Evolutionary conservation across 1,140 invertebrate genomes (phyloP), one percentile per base, ranked within the genome.

Genomic region (Pomacea maculata): DNA sequence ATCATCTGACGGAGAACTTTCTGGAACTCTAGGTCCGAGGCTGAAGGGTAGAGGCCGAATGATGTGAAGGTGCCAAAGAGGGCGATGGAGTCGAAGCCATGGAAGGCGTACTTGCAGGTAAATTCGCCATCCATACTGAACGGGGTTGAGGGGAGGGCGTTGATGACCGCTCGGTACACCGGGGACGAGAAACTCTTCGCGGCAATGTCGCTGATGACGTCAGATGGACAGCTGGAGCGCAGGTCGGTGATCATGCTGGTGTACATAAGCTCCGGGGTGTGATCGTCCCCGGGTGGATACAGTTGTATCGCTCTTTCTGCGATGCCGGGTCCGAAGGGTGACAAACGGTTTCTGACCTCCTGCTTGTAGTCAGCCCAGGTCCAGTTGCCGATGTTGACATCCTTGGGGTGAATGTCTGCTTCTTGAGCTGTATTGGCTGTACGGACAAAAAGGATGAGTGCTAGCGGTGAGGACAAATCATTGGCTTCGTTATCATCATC

Each of bases 61-160:
- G 85, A 79, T 25, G 71, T 34, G 11, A 88, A 85, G n/a, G 79
- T 77, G 0, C 83, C 85, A 57, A 89, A 88, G 75, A 87, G 87
- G 15, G 83, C 87, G 54, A 86, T 72, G 29, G 83, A n/a, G 70
- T 88, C 88, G 85, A 86, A 89, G 79, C 85, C 86, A n/a, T 88
- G 83, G 70, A 86, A 85, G 0, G 86, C 72, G 78, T 88, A 88
- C 5, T 70, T 65, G 5, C 64, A 52, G 52, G 65, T 5, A 11
- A 67, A 78, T 19, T 52, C 19, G 54, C 83, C 79, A 14, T 78
- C 79, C 52, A 85, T 83, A 12, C 83, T 85, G 45, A 87, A 83
- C 0, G 85, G 85, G 25, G 80, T 34, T 0, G 84, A 88, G 0
- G 87, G 87, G 17, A 55, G 45, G 34, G 82, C 78, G 1, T 84